Conservation (phyloP, 2,797 vertebrate species). For the Microctenopoma stevenorrisi region DNA sequence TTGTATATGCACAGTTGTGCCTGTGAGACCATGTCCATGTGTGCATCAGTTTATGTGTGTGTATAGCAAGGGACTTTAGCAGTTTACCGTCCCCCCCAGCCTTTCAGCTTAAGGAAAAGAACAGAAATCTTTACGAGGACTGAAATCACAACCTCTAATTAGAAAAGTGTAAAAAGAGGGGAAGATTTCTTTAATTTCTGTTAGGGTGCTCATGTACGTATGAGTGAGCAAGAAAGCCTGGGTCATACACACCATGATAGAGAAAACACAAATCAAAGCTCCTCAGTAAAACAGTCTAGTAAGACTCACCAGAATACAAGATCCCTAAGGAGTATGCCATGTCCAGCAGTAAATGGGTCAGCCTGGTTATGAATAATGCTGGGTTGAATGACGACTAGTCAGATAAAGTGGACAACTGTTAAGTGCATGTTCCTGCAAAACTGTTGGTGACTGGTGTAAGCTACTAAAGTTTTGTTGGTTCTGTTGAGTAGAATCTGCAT, state of each 20-base stretch:
- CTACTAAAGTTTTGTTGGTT: no score
- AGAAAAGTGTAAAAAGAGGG: constrained; percentile 41
- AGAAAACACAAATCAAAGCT: constrained; percentile 17
- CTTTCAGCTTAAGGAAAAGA: constrained; percentile 61
- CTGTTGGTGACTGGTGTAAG: neutral
- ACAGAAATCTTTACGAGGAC: constrained; percentile 77
- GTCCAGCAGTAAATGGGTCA: constrained; percentile 69
- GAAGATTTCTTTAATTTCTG: constrained; percentile 34
- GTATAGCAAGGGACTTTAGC: constrained; percentile 51
- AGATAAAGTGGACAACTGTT: constrained; percentile 27
- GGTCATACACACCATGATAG: neutral
- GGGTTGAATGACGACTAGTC: constrained; percentile 15
- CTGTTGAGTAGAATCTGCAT: no score
- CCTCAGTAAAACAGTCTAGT: constrained; percentile 51
- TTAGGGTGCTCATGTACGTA: constrained; percentile 3
- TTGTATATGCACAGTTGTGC: constrained; percentile 4
- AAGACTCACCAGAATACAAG: constrained; percentile 43
- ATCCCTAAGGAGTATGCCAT: constrained; percentile 36
- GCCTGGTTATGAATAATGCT: constrained; percentile 55
- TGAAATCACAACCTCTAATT: constrained; percentile 72
- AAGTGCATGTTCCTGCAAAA: constrained; percentile 1
- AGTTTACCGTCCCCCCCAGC: constrained; percentile 66
- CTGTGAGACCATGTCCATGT: constrained; percentile 29
- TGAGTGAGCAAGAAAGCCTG: constrained; percentile 4
- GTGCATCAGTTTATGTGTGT: neutral